Evolutionary conservation across 2,888 invertebrate genomes (phyloP), one percentile per base, ranked within the genome.

Genomic region (Conops quadrifasciatus): DNA sequence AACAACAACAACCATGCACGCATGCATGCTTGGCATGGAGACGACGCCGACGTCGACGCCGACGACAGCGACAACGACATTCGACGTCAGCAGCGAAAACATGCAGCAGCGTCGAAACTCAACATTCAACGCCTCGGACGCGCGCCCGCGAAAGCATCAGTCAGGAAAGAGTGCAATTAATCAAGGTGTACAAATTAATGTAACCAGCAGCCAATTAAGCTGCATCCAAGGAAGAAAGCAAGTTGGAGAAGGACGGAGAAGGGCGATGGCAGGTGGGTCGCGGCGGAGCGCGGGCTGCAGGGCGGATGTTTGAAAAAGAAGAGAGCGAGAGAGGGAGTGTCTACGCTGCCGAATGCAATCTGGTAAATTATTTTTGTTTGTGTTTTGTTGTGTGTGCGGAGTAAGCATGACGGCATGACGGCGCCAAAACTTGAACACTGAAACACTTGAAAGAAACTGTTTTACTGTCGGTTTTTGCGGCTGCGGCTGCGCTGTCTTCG

Each of bases 151-250:
- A 58, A 64, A 36, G 53, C 45, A 67, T 70, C 51, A 15, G 51
- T 66, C 71, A 64, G 64, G 64, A 51, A 64, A 71, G 47, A 53
- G 36, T 67, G 78, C 75, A 80, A 81, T 81, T 81, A 80, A 80
- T 80, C 78, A 80, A 82, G 79, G 77, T 78, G 82, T 81, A 80
- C 80, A 80, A 81, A 83, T 83, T 80, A 81, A 81, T 82, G 81
- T 79, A 79, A 81, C 83, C 79, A 80, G 80, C 75, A 80, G 82
- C 80, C 82, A 83, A 83, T 83, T 83, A 83, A 80, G 79, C 68
- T 49, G 16, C 16, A 30, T 59, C 26, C 67, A 67, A 64, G 24
- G 59, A n/a, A 59, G 26, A 19, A 3, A 4, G 19, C 4, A 19
- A 49, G n/a, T 15, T 49, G 11, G 49, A 49, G n/a, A 11, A 49